Base-by-base conservation (phyloP, 2,888 invertebrate genomes). In the Endotricha flammealis region DNA sequence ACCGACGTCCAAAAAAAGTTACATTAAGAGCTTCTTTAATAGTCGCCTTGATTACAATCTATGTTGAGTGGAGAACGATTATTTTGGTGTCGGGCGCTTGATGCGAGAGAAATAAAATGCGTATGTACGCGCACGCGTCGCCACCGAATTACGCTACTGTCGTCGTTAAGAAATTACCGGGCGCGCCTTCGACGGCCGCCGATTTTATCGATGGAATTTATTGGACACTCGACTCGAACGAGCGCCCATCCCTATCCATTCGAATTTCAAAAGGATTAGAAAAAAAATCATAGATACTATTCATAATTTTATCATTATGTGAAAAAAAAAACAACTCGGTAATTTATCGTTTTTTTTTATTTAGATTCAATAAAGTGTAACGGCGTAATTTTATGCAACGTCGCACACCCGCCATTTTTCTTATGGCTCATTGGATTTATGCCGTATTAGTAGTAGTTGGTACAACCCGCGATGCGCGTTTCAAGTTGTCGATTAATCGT, bases 121-220 rank as follows among this genome's bases (percentile, higher is more conserved):
- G 76, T 76, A 64, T 65, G 20, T 20, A 20, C 20, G 80, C 80
- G 82, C 83, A 79, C 82, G 79, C 78, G 79, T 78, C 76, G 85
- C 85, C 81, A 85, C 85, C 74, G 82, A 65, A 83, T 85, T 85
- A 85, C 85, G 85, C 85, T 16, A 6, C 16, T 76, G 81, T 81
- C 81, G 81, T 82, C 81, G 81, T 82, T 83, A 83, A 81, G 80
- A 79, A 82, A 85, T 83, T 85, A 86, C 80, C 76, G 76, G 56
- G 66, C 75, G 71, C 71, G 71, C 72, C 67, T 69, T 64, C 66
- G 71, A 72, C 74, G 20, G 74, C 74, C 78, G 78, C 76, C 76
- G 85, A 86, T 86, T 82, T 85, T 85, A 86, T 86, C 85, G 83
- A 82, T 77, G 80, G 82, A 85, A 85, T 85, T 86, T 86, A 85